Conservation (phyloP, 2,113 vertebrate species). For the Psophia crepitans region DNA sequence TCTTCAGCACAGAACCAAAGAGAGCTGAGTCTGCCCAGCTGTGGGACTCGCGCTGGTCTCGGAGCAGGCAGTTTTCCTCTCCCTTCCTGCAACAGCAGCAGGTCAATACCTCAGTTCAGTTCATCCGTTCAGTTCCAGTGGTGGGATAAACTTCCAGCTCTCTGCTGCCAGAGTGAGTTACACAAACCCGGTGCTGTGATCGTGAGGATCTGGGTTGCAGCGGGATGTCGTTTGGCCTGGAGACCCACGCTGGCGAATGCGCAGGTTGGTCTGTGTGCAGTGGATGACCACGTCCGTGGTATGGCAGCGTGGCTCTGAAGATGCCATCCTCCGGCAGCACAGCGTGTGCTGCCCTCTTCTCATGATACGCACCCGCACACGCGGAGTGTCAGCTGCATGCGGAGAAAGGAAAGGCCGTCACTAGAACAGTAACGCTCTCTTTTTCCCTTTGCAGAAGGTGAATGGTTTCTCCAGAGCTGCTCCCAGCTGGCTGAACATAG, state of each 20-base stretch:
- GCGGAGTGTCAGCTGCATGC: background rate
- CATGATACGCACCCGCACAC: accelerated
- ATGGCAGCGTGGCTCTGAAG: background rate
- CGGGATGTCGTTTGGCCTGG: background rate
- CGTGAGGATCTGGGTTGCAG: background rate
- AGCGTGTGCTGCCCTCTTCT: background rate
- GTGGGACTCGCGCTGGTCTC: background rate
- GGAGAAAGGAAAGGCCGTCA: background rate
- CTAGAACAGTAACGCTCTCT: background rate
- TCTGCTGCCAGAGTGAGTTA: background rate
- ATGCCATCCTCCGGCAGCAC: background rate
- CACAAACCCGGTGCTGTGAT: background rate
- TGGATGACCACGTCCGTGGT: too few relatives aligned
- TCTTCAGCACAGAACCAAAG: background rate
- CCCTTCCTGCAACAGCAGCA: background rate
- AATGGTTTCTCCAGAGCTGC: background rate
- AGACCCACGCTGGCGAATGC: background rate
- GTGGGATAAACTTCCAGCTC: background rate
- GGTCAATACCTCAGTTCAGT: background rate
- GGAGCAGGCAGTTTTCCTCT: background rate
- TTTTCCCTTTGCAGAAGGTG: background rate
- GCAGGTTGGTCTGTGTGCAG: too few relatives aligned
- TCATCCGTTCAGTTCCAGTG: background rate
- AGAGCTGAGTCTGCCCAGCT: background rate
- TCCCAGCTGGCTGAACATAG: background rate